These are phyloP conservation scores for Athrips mouffetella DNA, from an alignment of 2,888 invertebrate genomes.

Conservation along the genomic window DNA sequence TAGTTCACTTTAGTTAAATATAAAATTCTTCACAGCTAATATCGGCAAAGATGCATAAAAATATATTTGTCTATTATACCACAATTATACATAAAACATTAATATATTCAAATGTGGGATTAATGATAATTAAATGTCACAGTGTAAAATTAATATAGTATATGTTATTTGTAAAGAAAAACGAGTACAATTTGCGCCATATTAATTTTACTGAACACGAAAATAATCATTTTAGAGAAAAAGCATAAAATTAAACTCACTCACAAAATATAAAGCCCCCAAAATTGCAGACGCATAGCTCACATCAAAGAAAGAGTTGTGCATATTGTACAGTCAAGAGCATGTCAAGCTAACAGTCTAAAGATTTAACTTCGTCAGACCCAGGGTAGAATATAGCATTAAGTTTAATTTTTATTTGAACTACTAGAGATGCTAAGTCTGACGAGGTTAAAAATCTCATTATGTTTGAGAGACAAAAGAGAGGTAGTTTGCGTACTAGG, in stretches of 20 bases:
- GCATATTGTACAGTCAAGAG: conserved; percentile 9
- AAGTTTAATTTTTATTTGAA: too few species aligned
- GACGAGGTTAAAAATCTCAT: too few species aligned
- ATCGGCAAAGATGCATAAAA: conserved; percentile 36
- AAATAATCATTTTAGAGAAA: too few species aligned
- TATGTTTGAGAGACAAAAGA: too few species aligned
- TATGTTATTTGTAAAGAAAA: not conserved
- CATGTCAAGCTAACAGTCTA: too few species aligned
- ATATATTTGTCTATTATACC: conserved; percentile 64
- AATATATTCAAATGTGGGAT: conserved; percentile 30
- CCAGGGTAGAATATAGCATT: too few species aligned
- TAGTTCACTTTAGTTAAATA: not conserved
- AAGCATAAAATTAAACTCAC: too few species aligned
- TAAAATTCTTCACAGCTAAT: conserved; percentile 36
- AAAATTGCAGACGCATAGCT: not conserved
- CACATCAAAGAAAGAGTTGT: conserved; percentile 10
- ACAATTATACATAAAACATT: conserved; percentile 56
- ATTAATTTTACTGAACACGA: too few species aligned
- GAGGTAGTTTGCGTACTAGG: too few species aligned
- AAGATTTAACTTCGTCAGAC: too few species aligned
- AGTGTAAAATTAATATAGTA: not conserved
- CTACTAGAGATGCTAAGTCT: too few species aligned
- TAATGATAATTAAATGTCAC: not conserved
- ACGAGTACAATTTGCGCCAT: not conserved
- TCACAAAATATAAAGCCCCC: not conserved